A percentile compares a stretch with the other conserved stretches of the same genome.
phyloP scores from a whole-genome alignment of 2,888 invertebrate species.

The Lasiommata megera region DNA sequence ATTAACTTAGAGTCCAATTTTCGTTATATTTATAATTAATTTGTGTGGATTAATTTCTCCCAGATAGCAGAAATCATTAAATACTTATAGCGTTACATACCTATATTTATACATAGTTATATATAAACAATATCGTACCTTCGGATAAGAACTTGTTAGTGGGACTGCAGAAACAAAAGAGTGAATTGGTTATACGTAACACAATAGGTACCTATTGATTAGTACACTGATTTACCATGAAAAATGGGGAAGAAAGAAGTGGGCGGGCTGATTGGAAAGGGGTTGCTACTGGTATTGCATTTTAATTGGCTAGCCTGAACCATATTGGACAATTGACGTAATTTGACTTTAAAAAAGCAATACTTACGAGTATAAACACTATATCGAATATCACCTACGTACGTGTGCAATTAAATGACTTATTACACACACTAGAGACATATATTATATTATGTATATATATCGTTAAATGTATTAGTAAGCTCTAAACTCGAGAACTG shows the following conservation, averaged over 20 bases:
- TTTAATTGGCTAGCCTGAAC: conserved; percentile 57
- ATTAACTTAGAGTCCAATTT: too few relatives aligned
- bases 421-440: too few relatives aligned
- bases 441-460: too few relatives aligned
- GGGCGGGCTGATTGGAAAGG: conserved; percentile 54
- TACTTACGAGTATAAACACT: not conserved
- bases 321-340: conserved; percentile 7
- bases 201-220: conserved; percentile 17
- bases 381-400: too few relatives aligned
- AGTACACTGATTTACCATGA: conserved; percentile 7
- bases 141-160: not conserved
- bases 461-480: too few relatives aligned
- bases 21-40: too few relatives aligned
- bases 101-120: too few relatives aligned
- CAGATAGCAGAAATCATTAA: too few relatives aligned
- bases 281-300: conserved; percentile 48
- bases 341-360: not conserved
- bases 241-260: conserved; percentile 20
- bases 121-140: not conserved
- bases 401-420: too few relatives aligned
- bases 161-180: conserved; percentile 5
- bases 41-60: too few relatives aligned
- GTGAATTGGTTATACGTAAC: conserved; percentile 4
- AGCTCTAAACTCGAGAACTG: too few relatives aligned
- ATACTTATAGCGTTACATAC: too few relatives aligned